A percentile compares a stretch with the other conserved stretches of the same genome.
Evolutionary conservation across 2,113 vertebrate species (phyloP).

Genomic region (Hippocampus comes): DNA sequence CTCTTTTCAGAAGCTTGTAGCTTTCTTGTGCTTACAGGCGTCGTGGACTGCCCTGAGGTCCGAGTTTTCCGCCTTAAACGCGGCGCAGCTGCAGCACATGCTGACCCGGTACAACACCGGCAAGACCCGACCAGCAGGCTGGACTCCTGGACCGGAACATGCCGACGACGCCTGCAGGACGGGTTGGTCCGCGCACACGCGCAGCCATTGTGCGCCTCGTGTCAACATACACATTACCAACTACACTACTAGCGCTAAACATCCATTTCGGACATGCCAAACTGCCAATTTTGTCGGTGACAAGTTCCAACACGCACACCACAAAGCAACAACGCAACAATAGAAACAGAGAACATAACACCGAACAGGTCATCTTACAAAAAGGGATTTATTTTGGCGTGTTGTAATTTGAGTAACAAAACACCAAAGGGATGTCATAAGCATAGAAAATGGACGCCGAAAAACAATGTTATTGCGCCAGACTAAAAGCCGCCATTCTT

Average conservation of each 20-base stretch:
- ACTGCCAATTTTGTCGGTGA: background rate
- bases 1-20: background rate
- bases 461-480: too few species aligned
- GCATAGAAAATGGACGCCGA: too few species aligned
- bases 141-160: slow-evolving; percentile 64
- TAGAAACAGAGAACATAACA: too few species aligned
- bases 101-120: slow-evolving; percentile 68
- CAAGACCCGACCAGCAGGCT: slow-evolving; percentile 52
- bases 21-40: slow-evolving; percentile 46
- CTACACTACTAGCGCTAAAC: background rate
- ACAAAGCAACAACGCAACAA: too few species aligned
- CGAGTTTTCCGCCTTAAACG: slow-evolving; percentile 69
- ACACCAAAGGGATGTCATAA: too few species aligned
- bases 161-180: slow-evolving; percentile 55
- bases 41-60: slow-evolving; percentile 70
- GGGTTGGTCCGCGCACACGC: slow-evolving; percentile 39
- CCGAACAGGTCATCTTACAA: too few species aligned
- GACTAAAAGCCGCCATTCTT: too few species aligned
- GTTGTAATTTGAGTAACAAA: too few species aligned
- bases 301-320: background rate
- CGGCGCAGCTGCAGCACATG: slow-evolving; percentile 78
- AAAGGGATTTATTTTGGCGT: too few species aligned
- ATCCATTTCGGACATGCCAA: too few species aligned
- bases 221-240: too few species aligned
- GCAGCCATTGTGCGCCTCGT: too few species aligned